A percentile compares a stretch with the other conserved stretches of the same genome.
Evolutionary conservation across 37 sponge, comb jelly and placozoan species (phyloP).

Genomic region (Ephydatia muelleri): DNA sequence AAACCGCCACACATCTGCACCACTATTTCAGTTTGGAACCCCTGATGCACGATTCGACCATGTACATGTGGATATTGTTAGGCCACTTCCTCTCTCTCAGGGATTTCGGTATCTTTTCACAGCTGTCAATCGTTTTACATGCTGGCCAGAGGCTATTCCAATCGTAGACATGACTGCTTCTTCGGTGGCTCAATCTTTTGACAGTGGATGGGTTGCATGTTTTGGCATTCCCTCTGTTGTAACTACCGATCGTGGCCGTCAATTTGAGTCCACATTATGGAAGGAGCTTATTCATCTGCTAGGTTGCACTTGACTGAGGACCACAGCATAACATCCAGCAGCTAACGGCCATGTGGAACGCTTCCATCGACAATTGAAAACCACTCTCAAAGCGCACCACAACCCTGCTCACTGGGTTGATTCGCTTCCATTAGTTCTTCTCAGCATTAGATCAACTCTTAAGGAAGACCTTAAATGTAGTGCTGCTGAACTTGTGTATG

Average conservation of each 20-base stretch:
- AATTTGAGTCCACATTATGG: slow-evolving; percentile 46
- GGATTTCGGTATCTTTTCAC: slow-evolving; percentile 59
- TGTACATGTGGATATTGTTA: no score
- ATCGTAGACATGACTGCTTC: slow-evolving; percentile 50
- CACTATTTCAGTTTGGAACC: no score
- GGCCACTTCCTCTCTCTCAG: slow-evolving; percentile 49
- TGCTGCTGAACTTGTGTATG: slow-evolving; percentile 41
- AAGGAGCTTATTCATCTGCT: slow-evolving; percentile 36
- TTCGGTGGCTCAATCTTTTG: slow-evolving; percentile 32
- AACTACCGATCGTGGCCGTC: slow-evolving; percentile 38
- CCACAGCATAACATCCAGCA: slow-evolving; percentile 41
- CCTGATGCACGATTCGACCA: slow-evolving; percentile 53
- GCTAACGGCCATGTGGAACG: slow-evolving; percentile 44
- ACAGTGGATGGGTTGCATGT: slow-evolving; percentile 28
- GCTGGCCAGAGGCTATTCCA: slow-evolving; percentile 81
- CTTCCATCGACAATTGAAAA: slow-evolving; percentile 41
- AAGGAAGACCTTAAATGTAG: slow-evolving; percentile 46
- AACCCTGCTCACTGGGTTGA: slow-evolving; percentile 26
- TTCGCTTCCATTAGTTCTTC: slow-evolving; percentile 31
- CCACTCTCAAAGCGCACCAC: slow-evolving; percentile 43
- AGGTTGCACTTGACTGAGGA: slow-evolving; percentile 23
- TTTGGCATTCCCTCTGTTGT: slow-evolving; percentile 43
- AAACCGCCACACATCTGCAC: slow-evolving; percentile 50
- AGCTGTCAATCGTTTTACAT: slow-evolving; percentile 52
- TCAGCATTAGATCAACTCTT: slow-evolving; percentile 28